Conservation (phyloP, 2,888 invertebrate genomes). For the Sphaeridia pumilis region DNA sequence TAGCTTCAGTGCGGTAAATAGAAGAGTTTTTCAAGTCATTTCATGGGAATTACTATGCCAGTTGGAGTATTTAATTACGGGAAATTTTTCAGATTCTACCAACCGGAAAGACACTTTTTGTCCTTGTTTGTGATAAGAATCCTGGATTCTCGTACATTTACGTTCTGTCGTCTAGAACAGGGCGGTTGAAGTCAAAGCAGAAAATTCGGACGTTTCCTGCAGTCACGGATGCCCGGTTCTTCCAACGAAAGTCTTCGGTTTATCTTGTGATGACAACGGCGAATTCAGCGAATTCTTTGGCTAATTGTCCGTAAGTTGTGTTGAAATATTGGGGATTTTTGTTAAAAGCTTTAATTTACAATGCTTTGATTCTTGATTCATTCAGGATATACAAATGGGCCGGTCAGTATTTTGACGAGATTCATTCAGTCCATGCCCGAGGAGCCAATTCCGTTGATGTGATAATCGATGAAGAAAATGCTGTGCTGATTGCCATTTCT, state of each 20-base stretch:
- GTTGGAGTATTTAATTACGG: not conserved
- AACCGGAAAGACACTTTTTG: constrained; percentile 21
- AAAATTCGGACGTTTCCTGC: constrained; percentile 25
- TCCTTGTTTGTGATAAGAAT: constrained; percentile 17
- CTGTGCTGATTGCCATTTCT: constrained; percentile 26
- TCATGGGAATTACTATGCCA: not conserved
- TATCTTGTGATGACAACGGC: constrained; percentile 26
- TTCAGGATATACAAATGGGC: constrained; percentile 30
- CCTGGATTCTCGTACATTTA: constrained; percentile 23
- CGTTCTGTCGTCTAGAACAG: constrained; percentile 7
- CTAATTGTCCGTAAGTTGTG: constrained; percentile 26
- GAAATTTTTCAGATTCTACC: constrained; percentile 18
- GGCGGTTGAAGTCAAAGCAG: constrained; percentile 20
- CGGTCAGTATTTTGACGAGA: constrained; percentile 34
- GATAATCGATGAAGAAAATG: constrained; percentile 20
- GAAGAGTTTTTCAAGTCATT: no score
- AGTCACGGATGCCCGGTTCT: constrained; percentile 25
- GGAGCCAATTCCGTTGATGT: constrained; percentile 25
- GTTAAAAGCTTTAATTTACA: no score
- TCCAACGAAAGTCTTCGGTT: constrained; percentile 18
- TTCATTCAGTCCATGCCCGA: constrained; percentile 30
- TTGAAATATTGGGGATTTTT: not conserved
- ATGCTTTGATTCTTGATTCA: not conserved
- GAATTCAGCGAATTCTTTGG: constrained; percentile 23
- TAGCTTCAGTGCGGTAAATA: no score